A percentile compares a stretch with the other conserved stretches of the same genome.
These are phyloP conservation scores for Brachyhypopomus gauderio DNA, from an alignment of 2,113 vertebrate genomes.

Conservation along the genomic window DNA sequence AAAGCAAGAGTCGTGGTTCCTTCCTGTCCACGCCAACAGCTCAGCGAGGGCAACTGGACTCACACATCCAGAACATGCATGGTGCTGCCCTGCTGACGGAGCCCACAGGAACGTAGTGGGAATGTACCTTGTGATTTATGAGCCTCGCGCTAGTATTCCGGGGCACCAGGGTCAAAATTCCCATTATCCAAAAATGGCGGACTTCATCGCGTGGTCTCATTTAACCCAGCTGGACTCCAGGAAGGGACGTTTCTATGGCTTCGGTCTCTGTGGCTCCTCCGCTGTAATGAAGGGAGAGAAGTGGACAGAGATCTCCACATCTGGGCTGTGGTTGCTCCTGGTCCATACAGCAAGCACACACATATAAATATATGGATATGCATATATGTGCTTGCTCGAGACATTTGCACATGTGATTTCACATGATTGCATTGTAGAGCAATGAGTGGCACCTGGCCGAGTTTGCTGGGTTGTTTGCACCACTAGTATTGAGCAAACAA, in stretches of 20 bases:
- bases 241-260: slow-evolving; percentile 26
- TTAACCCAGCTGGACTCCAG: slow-evolving; percentile 45
- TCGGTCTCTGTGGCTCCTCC: slow-evolving; percentile 30
- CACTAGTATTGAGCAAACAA: not conserved
- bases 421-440: no score
- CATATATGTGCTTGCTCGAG: no score
- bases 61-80: slow-evolving; percentile 53
- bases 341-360: not conserved
- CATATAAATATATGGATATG: no score
- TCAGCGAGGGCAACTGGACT: slow-evolving; percentile 24
- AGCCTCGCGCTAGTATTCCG: slow-evolving; percentile 32
- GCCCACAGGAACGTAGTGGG: slow-evolving; percentile 47
- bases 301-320: slow-evolving; percentile 14
- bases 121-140: slow-evolving; percentile 56
- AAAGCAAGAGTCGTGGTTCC: not conserved
- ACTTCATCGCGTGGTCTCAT: slow-evolving; percentile 20
- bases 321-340: not conserved
- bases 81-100: slow-evolving; percentile 41
- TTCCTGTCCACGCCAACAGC: not conserved
- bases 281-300: slow-evolving; percentile 46
- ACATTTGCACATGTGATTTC: not conserved
- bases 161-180: slow-evolving; percentile 39
- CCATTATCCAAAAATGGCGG: slow-evolving; percentile 38
- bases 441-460: not conserved
- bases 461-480: not conserved